Percentiles rank a stretch among this genome's conserved stretches.
Conservation (phyloP, 2,113 vertebrate species). For the Cettia cetti region DNA sequence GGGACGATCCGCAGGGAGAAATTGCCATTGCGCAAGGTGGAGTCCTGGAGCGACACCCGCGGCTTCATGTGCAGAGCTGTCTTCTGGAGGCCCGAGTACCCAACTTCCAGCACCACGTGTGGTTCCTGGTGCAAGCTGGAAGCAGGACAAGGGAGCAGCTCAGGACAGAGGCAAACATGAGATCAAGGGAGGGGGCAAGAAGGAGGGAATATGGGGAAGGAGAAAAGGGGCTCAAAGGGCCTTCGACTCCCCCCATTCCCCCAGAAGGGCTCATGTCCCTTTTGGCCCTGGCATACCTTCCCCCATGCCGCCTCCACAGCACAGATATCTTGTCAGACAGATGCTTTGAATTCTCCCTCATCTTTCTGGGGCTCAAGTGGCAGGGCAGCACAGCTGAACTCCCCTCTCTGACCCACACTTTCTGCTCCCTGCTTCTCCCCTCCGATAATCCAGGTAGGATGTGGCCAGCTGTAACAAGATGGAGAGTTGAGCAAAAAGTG, state of each 20-base stretch:
- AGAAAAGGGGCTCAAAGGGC: neutral
- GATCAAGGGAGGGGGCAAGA: neutral
- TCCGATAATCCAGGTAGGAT: neutral
- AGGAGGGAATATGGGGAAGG: neutral
- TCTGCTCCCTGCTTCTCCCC: neutral
- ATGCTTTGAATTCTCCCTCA: neutral
- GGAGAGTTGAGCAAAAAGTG: neutral
- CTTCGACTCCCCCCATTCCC: neutral
- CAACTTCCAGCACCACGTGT: constrained; percentile 33
- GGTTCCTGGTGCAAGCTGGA: neutral
- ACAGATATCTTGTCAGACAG: neutral
- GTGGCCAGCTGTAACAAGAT: neutral
- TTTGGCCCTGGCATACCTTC: neutral
- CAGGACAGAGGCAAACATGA: rapidly evolving
- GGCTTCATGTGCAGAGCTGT: neutral
- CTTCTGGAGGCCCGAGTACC: neutral
- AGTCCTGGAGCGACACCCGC: constrained; percentile 12
- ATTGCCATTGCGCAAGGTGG: neutral
- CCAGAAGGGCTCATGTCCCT: neutral
- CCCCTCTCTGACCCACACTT: constrained; percentile 71
- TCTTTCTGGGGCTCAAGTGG: neutral
- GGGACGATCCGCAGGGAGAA: constrained; percentile 54
- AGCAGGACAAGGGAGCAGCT: rapidly evolving
- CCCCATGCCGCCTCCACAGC: constrained; percentile 18
- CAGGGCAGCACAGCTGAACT: constrained; percentile 62